Base-by-base conservation (phyloP, 64 coral and sea anemone genomes). In the Stichodactyla helianthus region DNA sequence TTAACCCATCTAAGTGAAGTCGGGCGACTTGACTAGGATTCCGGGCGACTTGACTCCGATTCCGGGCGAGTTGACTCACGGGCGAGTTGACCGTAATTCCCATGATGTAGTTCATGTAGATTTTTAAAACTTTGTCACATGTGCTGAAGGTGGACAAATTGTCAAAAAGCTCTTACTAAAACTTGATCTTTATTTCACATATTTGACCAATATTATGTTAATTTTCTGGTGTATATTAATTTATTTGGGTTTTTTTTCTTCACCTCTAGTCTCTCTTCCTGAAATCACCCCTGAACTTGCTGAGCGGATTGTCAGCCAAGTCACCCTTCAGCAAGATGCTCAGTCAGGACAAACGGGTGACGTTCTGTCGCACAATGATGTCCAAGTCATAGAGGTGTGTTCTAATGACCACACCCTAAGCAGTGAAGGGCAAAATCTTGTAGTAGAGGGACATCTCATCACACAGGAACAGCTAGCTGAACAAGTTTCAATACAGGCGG, bases 301-400 rank as follows among this genome's bases (percentile, higher is more conserved):
- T 0, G 89, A 95, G 71, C 93, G 92, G 77, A 92, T 95, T 50
- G 93, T 95, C 4, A 95, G 57, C 60, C 93, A 95, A 82, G 93
- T 89, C 10, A 44, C 86, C 3, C 58, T 88, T 22, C 93, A 95
- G 57, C 93, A 95, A 25, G 77, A 77, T 2, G 44, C 54, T 15
- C 44, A 84, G 25, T 52, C 51, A 16, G 78, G 78, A 13, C 35
- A 51, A 51, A 81, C 16, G 0, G 50, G 26, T 51, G 52, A 81
- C 10, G 6, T 81, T 5, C 7, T 81, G 78, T 54, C 78, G 12
- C 83, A 26, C 1, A 25, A 63, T 54, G 56, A 84, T 10, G 59
- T 84, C 0, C 83, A 84, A 63, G 83, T 84, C 15, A 87, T 92
- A 70, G 90, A 92, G 52, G 77, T 87, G n/a, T 74, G 68, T 31